Percentiles rank a stretch among this genome's conserved stretches.
phyloP scores from a whole-genome alignment of 2,113 vertebrate genomes.

The Grammomys surdaster region DNA sequence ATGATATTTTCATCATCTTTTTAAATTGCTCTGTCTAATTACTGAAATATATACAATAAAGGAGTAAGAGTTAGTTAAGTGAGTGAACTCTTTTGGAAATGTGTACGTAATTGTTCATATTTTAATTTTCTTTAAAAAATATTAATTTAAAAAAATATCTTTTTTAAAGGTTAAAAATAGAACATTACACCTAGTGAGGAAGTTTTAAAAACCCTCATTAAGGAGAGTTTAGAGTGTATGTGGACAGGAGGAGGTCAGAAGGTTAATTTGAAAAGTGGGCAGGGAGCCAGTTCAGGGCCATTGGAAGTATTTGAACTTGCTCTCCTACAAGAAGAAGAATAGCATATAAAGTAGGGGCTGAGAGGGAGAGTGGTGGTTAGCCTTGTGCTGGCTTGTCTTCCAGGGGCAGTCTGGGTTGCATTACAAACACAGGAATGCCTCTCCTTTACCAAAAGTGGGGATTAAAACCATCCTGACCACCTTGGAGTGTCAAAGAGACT shows the following conservation, averaged over 20 bases:
- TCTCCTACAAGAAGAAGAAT: constrained; percentile 2
- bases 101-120: not conserved
- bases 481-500: not conserved
- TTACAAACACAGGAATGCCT: not conserved
- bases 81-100: not conserved
- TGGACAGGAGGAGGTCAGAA: not conserved
- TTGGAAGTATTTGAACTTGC: not conserved
- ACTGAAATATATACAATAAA: constrained; percentile 19
- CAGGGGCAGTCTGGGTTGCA: not conserved
- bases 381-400: not conserved
- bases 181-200: not conserved
- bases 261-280: constrained; percentile 8
- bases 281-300: not conserved
- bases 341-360: not conserved
- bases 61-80: not conserved
- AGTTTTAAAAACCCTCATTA: not conserved
- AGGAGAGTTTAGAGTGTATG: not conserved
- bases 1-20: not conserved
- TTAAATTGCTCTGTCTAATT: not conserved
- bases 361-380: not conserved
- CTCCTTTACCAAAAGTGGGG: not conserved
- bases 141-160: not conserved
- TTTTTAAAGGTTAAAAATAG: not conserved
- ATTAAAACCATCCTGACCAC: not conserved
- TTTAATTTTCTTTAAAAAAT: not conserved